Evolutionary conservation across 2,888 invertebrate genomes (phyloP).

Genomic region (Drosophila phalerata): DNA sequence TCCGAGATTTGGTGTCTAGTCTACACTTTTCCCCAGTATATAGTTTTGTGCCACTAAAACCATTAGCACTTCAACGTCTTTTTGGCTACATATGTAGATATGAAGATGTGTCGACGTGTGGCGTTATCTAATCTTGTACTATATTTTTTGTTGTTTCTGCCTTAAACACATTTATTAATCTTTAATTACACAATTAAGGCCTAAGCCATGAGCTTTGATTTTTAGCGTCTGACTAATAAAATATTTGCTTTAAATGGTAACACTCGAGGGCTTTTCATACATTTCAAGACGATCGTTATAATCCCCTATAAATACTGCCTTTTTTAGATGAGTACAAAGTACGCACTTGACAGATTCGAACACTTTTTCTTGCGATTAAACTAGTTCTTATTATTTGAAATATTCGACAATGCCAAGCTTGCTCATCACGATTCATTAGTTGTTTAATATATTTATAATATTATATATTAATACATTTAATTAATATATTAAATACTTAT

Average conservation of each 20-base stretch:
- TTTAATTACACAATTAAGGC: constrained; percentile 64
- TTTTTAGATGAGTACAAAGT: constrained; percentile 10
- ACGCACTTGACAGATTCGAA: background rate
- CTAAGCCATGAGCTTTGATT: constrained; percentile 62
- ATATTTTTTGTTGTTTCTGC: constrained; percentile 11
- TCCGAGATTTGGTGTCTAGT: constrained; percentile 18
- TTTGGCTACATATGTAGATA: constrained; percentile 5
- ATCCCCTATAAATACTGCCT: constrained; percentile 18
- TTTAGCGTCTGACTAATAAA: constrained; percentile 28
- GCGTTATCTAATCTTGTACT: constrained; percentile 60
- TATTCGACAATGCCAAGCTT: background rate
- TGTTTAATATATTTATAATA: background rate
- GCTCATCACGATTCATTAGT: too few relatives aligned
- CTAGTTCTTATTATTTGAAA: background rate
- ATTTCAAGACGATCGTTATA: background rate
- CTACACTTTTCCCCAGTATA: background rate
- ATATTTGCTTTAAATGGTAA: constrained; percentile 23
- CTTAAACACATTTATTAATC: constrained; percentile 31
- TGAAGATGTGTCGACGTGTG: constrained; percentile 13
- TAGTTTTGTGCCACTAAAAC: constrained; percentile 18
- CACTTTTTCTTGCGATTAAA: background rate
- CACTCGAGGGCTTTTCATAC: background rate
- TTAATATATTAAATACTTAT: too few relatives aligned
- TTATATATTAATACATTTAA: background rate
- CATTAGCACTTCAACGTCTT: constrained; percentile 44